Conservation (phyloP, 2,888 invertebrate species). For the Macrosoma leucophasiata region DNA sequence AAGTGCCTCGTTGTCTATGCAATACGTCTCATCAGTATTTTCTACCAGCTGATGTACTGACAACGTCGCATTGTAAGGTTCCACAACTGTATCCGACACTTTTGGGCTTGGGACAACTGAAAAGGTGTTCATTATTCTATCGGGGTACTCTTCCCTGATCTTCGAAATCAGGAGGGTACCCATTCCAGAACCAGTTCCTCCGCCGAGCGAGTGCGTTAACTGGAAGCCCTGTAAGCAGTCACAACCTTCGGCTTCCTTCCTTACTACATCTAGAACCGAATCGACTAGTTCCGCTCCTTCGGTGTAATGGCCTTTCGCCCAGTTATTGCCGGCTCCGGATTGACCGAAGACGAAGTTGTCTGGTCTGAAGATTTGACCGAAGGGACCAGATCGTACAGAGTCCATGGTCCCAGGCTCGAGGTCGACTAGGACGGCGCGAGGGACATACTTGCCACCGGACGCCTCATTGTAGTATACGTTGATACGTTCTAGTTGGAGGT, state of each 20-base stretch:
- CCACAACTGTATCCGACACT: slow-evolving; percentile 82
- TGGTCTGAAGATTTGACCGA: slow-evolving; percentile 82
- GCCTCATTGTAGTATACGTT: slow-evolving; percentile 87
- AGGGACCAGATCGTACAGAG: slow-evolving; percentile 79
- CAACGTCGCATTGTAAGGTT: slow-evolving; percentile 82
- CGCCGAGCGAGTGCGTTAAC: slow-evolving; percentile 80
- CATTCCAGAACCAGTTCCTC: slow-evolving; percentile 86
- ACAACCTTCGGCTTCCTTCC: slow-evolving; percentile 79
- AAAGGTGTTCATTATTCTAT: slow-evolving; percentile 82
- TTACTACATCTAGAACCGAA: slow-evolving; percentile 74
- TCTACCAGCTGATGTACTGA: slow-evolving; percentile 81
- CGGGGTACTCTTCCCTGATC: slow-evolving; percentile 84
- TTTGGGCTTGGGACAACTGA: slow-evolving; percentile 84
- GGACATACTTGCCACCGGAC: slow-evolving; percentile 62
- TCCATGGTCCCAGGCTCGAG: slow-evolving; percentile 76
- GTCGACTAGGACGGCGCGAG: slow-evolving; percentile 56
- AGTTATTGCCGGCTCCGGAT: slow-evolving; percentile 76
- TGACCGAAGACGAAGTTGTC: slow-evolving; percentile 83
- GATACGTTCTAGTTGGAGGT: slow-evolving; percentile 83
- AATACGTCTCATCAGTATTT: slow-evolving; percentile 79
- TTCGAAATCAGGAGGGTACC: slow-evolving; percentile 82
- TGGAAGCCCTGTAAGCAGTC: slow-evolving; percentile 81
- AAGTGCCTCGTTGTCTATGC: slow-evolving; percentile 85
- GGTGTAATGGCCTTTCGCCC: slow-evolving; percentile 82
- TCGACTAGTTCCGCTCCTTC: slow-evolving; percentile 79